phyloP scores from a whole-genome alignment of 2,888 invertebrate genomes.

The Argynnis bischoffii region DNA sequence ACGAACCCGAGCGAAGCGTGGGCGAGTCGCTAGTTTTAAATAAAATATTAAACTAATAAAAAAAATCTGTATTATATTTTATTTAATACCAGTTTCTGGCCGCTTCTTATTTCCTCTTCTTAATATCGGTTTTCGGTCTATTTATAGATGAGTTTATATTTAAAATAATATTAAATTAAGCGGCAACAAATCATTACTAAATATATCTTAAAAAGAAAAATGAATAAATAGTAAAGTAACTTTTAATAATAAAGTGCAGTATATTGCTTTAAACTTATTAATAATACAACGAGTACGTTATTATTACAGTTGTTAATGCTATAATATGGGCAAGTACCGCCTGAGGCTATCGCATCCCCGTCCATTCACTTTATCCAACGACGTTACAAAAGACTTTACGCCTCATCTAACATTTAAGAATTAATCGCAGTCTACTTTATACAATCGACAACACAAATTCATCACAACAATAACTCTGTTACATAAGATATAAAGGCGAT shows the following conservation, averaged over 20 bases:
- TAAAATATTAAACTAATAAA: too few relatives aligned
- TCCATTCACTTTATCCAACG: slow-evolving; percentile 36
- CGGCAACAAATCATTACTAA: too few relatives aligned
- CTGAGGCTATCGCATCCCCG: slow-evolving; percentile 24
- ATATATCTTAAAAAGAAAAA: too few relatives aligned
- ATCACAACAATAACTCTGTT: not conserved
- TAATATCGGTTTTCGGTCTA: not conserved
- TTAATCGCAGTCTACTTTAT: slow-evolving; percentile 62
- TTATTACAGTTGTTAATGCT: slow-evolving; percentile 18
- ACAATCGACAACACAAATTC: slow-evolving; percentile 20
- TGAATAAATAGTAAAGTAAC: too few relatives aligned
- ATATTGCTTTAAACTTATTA: slow-evolving; percentile 1
- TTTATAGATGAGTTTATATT: not conserved
- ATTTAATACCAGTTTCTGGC: too few relatives aligned
- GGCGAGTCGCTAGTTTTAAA: too few relatives aligned
- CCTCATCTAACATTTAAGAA: slow-evolving; percentile 73
- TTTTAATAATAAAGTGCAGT: too few relatives aligned
- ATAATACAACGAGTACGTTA: slow-evolving; percentile 12
- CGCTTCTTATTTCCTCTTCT: too few relatives aligned
- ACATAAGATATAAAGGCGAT: not conserved
- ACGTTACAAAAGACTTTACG: slow-evolving; percentile 47
- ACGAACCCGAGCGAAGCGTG: too few relatives aligned
- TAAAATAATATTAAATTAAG: not conserved
- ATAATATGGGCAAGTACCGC: slow-evolving; percentile 31
- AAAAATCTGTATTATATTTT: too few relatives aligned